A percentile compares a stretch with the other conserved stretches of the same genome.
These are phyloP conservation scores for Drosophila putrida DNA, from an alignment of 2,888 invertebrate genomes.

Conservation along the genomic window DNA sequence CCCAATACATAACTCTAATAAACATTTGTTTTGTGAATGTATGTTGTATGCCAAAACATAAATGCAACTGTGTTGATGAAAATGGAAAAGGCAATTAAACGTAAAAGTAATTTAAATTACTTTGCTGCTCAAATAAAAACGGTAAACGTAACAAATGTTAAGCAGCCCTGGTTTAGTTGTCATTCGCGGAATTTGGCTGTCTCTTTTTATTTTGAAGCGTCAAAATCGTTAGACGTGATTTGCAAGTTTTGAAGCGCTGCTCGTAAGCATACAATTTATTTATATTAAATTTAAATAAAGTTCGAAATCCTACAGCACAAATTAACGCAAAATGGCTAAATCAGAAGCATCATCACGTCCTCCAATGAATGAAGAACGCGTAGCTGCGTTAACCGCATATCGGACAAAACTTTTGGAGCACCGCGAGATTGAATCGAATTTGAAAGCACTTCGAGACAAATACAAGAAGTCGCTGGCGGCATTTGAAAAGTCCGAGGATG, in stretches of 20 bases:
- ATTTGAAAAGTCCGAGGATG: conserved; percentile 99
- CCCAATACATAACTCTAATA: too few species aligned
- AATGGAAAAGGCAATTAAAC: too few species aligned
- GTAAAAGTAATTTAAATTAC: too few species aligned
- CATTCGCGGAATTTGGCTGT: conserved; percentile 7
- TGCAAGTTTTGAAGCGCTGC: conserved; percentile 45
- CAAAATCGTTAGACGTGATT: conserved; percentile 47
- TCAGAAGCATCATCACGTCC: not conserved
- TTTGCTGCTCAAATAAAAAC: not conserved
- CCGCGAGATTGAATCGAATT: conserved; percentile 96
- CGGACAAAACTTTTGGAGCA: conserved; percentile 96
- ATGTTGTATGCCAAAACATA: too few species aligned
- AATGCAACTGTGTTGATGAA: too few species aligned
- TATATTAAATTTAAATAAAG: conserved; percentile 22
- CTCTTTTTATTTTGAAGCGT: conserved; percentile 24
- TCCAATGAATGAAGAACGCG: conserved; percentile 84
- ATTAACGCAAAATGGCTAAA: conserved; percentile 26
- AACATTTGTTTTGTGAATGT: too few species aligned
- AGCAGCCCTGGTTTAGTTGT: conserved; percentile 29
- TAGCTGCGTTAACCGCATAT: conserved; percentile 95
- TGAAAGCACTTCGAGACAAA: conserved; percentile 97
- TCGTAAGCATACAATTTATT: conserved; percentile 4
- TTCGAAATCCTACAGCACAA: conserved; percentile 9
- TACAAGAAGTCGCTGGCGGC: conserved; percentile 97
- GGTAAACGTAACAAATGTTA: not conserved